phyloP scores from a whole-genome alignment of 2,888 invertebrate species.

The Ceramica pisi region DNA sequence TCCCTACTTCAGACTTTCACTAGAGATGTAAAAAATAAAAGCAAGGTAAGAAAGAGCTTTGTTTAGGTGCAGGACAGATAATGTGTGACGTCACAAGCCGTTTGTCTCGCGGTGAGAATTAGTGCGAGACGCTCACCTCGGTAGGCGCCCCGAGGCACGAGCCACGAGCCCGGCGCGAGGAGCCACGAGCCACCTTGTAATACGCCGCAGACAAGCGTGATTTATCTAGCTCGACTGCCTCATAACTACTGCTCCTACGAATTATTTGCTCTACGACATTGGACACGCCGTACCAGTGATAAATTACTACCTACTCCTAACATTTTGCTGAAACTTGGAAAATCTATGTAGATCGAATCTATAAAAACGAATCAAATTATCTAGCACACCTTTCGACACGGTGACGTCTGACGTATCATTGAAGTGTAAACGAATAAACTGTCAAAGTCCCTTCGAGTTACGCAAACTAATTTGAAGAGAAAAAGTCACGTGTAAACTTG shows the following conservation, averaged over 20 bases:
- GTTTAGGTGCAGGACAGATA: constrained; percentile 53
- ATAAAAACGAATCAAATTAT: constrained; percentile 37
- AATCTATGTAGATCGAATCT: not conserved
- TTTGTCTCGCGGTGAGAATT: constrained; percentile 59
- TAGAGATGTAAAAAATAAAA: constrained; percentile 26
- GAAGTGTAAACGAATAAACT: constrained; percentile 50
- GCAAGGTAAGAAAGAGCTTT: constrained; percentile 31
- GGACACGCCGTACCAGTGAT: constrained; percentile 50
- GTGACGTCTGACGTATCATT: constrained; percentile 44
- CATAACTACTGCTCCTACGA: constrained; percentile 59
- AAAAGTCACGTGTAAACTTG: constrained; percentile 67
- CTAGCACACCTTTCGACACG: constrained; percentile 3
- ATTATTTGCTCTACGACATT: constrained; percentile 59
- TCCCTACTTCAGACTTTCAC: constrained; percentile 10
- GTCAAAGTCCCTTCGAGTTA: constrained; percentile 51
- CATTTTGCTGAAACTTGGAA: constrained; percentile 19
- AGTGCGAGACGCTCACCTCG: constrained; percentile 45
- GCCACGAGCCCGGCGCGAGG: not conserved
- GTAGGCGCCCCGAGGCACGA: constrained; percentile 20
- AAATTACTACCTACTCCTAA: constrained; percentile 38
- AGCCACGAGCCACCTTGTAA: constrained; percentile 43
- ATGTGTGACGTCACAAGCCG: constrained; percentile 52
- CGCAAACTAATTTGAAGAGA: constrained; percentile 62
- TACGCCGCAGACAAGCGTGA: constrained; percentile 52
- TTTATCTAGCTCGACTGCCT: constrained; percentile 60